Evolutionary conservation across 2,888 invertebrate species (phyloP).

Genomic region (Phaonia tiefii): DNA sequence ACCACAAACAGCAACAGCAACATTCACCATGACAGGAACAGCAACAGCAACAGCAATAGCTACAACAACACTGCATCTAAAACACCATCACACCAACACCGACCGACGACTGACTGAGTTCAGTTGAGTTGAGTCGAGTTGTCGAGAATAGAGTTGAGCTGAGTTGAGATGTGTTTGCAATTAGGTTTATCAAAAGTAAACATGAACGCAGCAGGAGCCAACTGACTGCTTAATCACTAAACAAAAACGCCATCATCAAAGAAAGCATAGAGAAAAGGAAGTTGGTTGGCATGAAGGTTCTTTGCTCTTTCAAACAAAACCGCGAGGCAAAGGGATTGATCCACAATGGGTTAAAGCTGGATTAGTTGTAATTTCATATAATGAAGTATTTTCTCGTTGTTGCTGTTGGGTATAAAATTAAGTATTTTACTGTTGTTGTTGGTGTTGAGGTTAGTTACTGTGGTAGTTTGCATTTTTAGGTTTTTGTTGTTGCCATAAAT

Average conservation of each 20-base stretch:
- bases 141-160: too few species aligned
- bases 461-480: too few species aligned
- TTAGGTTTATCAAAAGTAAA: conserved; percentile 50
- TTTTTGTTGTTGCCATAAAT: conserved; percentile 33
- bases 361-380: background rate
- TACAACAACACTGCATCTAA: too few species aligned
- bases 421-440: background rate
- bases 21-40: too few species aligned
- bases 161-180: conserved; percentile 36
- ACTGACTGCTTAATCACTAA: background rate
- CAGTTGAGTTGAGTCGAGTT: too few species aligned
- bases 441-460: background rate
- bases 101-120: conserved; percentile 24
- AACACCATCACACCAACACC: conserved; percentile 50
- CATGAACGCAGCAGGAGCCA: conserved; percentile 6
- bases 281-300: background rate
- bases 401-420: too few species aligned
- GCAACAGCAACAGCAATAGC: too few species aligned
- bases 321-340: conserved; percentile 29
- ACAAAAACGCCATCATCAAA: conserved; percentile 7
- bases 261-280: conserved; percentile 1
- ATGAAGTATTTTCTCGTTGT: background rate
- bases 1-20: too few species aligned
- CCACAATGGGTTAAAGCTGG: background rate
- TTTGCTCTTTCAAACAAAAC: background rate